Base-by-base conservation (phyloP, 2,797 vertebrate species). In the Threskiornis aethiopicus region DNA sequence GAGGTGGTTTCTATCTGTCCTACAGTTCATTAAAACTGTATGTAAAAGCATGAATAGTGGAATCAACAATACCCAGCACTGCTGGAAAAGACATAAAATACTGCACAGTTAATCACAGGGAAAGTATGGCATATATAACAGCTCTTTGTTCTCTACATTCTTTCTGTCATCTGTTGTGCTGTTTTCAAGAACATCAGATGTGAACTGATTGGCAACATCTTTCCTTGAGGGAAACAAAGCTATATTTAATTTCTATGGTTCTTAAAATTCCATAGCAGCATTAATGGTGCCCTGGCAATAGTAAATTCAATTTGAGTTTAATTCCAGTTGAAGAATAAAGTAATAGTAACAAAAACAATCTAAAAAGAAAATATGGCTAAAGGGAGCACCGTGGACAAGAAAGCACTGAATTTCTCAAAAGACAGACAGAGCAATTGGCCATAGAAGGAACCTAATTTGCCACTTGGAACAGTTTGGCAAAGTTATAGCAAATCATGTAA, bases 61-160 rank as follows among this genome's bases (percentile, higher is more conserved):
- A 95, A 90, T 85, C 57, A 88, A 84, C 80, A 91, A 54, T 71
- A 94, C 78, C 71, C 79, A 93, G 77, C 26, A 59, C 73, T 79
- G 78, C 47, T 93, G 80, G 82, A 94, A 91, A 91, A 91, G 76
- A 52, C 54, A 94, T 93, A 96, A 97, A 96, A 93, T 70, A 67
- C 37, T 87, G 80, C 64, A 75, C 64, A 93, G 84, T 52, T 90
- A 95, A 88, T 92, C 69, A 52, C 4, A 77, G 41, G 46, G 67
- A 88, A 96, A 96, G 84, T 87, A 89, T 58, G 75, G 85, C 39
- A 92, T 51, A 78, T 81, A 82, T 91, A 93, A 79, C n/a, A 90
- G 55, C 7, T 73, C 81, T 96, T 95, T 94, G 58, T 94, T 96
- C 79, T 88, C 78, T 69, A 46, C 49, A 71, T 95, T 93, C 61